Conservation (phyloP, 2,888 invertebrate species). For the Erpobdella octoculata region DNA sequence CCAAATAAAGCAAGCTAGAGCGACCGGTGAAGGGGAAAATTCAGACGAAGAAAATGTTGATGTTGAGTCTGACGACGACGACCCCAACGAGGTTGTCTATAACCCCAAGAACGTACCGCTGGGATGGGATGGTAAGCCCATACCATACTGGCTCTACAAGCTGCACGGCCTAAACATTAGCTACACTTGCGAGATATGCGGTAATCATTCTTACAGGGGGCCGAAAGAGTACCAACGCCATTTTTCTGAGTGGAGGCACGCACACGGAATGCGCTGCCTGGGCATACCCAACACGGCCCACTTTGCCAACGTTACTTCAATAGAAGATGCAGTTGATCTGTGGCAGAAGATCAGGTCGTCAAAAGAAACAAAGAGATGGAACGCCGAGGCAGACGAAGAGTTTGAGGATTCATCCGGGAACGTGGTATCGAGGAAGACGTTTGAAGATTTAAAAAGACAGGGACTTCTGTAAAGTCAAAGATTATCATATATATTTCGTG, state of each 20-base stretch:
- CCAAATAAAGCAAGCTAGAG: conserved; percentile 87
- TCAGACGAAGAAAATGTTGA: conserved; percentile 46
- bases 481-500: too few species aligned
- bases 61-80: conserved; percentile 54
- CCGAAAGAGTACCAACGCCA: conserved; percentile 98
- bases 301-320: conserved; percentile 97
- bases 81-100: conserved; percentile 85
- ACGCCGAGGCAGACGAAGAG: conserved; percentile 68
- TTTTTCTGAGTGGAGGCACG: conserved; percentile 76
- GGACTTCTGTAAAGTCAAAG: conserved; percentile 78
- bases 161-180: conserved; percentile 95
- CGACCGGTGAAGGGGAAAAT: conserved; percentile 66
- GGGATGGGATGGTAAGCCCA: conserved; percentile 92
- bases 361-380: not conserved
- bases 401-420: conserved; percentile 97
- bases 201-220: conserved; percentile 94
- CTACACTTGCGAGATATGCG: conserved; percentile 98
- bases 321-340: conserved; percentile 89
- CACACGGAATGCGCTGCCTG: conserved; percentile 88
- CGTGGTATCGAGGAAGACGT: conserved; percentile 95
- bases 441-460: conserved; percentile 94
- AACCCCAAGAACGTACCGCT: conserved; percentile 98
- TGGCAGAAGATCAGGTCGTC: conserved; percentile 52
- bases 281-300: conserved; percentile 99
- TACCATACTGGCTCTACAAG: conserved; percentile 96